A percentile compares a stretch with the other conserved stretches of the same genome.
Evolutionary conservation across 2,888 invertebrate species (phyloP).

Genomic region (Metallyticus violacea): DNA sequence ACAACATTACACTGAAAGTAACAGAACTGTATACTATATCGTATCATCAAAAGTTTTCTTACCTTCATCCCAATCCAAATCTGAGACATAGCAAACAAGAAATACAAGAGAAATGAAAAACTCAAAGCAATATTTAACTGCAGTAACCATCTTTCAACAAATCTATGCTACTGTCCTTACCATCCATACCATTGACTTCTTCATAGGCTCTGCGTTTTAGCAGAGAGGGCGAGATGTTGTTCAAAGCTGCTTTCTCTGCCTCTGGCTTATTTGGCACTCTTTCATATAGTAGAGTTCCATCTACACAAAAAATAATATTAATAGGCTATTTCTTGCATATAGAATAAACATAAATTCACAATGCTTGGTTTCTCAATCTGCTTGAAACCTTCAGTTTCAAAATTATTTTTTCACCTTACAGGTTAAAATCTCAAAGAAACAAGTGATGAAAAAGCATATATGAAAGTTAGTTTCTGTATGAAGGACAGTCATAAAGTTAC

Average conservation of each 20-base stretch:
- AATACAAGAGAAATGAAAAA: slow-evolving; percentile 39
- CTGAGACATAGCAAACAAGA: slow-evolving; percentile 59
- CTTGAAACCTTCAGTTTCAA: too few relatives aligned
- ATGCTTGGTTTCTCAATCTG: too few relatives aligned
- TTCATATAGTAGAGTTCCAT: slow-evolving; percentile 85
- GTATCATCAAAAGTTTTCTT: too few relatives aligned
- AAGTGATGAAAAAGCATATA: too few relatives aligned
- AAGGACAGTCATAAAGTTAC: too few relatives aligned
- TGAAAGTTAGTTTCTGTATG: too few relatives aligned
- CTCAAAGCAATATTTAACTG: not conserved
- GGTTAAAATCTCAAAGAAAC: too few relatives aligned
- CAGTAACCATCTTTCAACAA: not conserved
- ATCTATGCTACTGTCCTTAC: slow-evolving; percentile 54
- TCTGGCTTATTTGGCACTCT: slow-evolving; percentile 76
- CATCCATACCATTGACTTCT: slow-evolving; percentile 84
- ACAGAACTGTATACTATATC: too few relatives aligned
- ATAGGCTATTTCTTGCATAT: not conserved
- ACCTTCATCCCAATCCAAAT: slow-evolving; percentile 64
- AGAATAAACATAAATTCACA: too few relatives aligned
- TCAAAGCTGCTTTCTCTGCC: slow-evolving; percentile 50
- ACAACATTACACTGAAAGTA: too few relatives aligned
- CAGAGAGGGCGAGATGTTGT: slow-evolving; percentile 55
- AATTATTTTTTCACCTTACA: too few relatives aligned
- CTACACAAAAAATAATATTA: slow-evolving; percentile 45
- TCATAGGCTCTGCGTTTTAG: slow-evolving; percentile 82